Evolutionary conservation across 2,113 vertebrate genomes (phyloP).

Genomic region (Mionectes macconnelli): DNA sequence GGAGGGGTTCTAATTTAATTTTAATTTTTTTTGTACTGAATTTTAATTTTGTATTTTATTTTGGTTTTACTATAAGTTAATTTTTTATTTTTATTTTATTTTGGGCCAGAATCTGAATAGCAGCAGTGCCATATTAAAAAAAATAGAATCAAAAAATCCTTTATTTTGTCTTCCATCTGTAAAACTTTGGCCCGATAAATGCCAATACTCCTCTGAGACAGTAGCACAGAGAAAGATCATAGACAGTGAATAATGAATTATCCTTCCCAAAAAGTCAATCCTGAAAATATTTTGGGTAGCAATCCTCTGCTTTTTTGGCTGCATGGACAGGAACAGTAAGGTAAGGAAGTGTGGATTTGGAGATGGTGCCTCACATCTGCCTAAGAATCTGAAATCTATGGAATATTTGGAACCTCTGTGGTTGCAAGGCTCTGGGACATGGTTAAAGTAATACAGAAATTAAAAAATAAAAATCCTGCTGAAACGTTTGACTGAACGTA

Average conservation of each 20-base stretch:
- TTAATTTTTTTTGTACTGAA: not conserved
- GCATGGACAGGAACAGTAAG: not conserved
- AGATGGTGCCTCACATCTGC: not conserved
- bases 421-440: not conserved
- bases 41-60: no score
- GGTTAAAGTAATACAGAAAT: constrained; percentile 6
- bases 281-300: not conserved
- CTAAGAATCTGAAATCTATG: not conserved
- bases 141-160: not conserved
- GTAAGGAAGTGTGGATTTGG: not conserved
- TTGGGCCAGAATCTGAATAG: not conserved
- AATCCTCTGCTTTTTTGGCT: not conserved
- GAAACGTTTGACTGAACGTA: not conserved
- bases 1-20: not conserved
- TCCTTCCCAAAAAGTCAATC: not conserved
- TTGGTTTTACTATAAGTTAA: not conserved
- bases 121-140: not conserved
- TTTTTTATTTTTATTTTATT: not conserved
- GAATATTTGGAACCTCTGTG: not conserved
- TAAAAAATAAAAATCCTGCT: not conserved
- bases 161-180: not conserved
- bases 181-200: not conserved
- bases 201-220: no score
- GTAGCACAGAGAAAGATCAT: not conserved
- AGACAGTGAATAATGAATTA: fast-evolving